phyloP scores from a whole-genome alignment of 2,113 vertebrate species.

The Gambusia affinis region DNA sequence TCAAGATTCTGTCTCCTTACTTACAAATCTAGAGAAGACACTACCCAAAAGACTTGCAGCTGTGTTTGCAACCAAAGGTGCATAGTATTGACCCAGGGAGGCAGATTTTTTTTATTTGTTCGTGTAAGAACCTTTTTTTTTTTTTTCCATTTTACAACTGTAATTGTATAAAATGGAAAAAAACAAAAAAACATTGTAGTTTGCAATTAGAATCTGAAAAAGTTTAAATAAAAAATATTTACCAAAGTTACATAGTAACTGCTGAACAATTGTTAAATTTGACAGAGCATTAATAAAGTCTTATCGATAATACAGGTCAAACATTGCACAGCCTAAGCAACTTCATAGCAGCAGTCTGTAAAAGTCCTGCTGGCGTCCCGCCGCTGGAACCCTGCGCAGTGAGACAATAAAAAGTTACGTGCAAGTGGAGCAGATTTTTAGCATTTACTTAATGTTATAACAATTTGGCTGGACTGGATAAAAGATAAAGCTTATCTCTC shows the following conservation, averaged over 20 bases:
- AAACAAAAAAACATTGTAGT: too few species aligned
- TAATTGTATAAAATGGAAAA: too few species aligned
- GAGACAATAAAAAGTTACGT: conserved; percentile 4
- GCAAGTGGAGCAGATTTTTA: not conserved
- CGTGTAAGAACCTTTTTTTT: too few species aligned
- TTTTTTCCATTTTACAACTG: too few species aligned
- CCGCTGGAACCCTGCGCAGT: not conserved
- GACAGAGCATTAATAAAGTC: not conserved
- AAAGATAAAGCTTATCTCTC: not conserved
- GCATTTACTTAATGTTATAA: not conserved
- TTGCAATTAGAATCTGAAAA: too few species aligned
- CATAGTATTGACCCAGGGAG: too few species aligned
- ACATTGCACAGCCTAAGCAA: not conserved
- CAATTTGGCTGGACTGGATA: conserved; percentile 2
- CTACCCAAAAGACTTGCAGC: too few species aligned
- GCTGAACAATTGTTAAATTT: not conserved
- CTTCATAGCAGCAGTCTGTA: not conserved
- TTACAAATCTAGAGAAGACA: too few species aligned
- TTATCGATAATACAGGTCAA: not conserved
- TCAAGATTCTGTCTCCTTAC: too few species aligned
- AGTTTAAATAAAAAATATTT: too few species aligned
- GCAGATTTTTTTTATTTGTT: too few species aligned
- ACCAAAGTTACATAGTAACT: not conserved
- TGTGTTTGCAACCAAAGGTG: too few species aligned
- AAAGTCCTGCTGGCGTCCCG: conserved; percentile 5